A percentile compares a stretch with the other conserved stretches of the same genome.
Conservation (phyloP, 2,797 vertebrate species). For the Falco berigora region DNA sequence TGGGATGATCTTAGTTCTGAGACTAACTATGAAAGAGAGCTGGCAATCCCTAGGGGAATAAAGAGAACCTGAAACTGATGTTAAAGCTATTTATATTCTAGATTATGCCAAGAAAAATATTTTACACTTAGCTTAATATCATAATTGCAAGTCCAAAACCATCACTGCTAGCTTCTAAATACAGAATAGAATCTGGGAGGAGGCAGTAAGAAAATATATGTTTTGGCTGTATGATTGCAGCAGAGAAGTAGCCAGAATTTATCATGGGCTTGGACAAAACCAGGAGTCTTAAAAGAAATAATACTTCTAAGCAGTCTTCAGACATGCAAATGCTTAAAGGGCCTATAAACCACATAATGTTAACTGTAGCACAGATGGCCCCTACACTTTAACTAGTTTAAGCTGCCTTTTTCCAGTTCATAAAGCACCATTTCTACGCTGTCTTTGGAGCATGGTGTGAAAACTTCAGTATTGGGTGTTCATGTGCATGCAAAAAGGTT, state of each 20-base stretch:
- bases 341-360: background rate
- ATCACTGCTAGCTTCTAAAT: conserved; percentile 60
- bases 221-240: conserved; percentile 55
- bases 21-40: background rate
- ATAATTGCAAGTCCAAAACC: conserved; percentile 45
- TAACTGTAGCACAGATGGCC: background rate
- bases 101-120: conserved; percentile 52
- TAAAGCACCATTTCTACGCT: background rate
- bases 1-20: background rate
- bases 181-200: conserved; percentile 58
- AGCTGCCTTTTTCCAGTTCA: background rate
- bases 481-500: background rate
- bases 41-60: background rate
- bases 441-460: background rate
- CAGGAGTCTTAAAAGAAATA: conserved; percentile 18
- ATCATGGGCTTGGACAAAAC: conserved; percentile 32
- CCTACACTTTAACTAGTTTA: background rate
- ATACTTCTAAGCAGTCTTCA: conserved; percentile 1
- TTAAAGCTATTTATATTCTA: conserved; percentile 34
- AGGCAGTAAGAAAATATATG: conserved; percentile 58
- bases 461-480: background rate
- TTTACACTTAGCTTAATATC: conserved; percentile 53
- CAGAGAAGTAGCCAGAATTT: conserved; percentile 11
- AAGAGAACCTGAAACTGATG: conserved; percentile 17
- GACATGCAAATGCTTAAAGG: background rate